Percentiles rank a stretch among this genome's conserved stretches.
Evolutionary conservation across 2,888 invertebrate species (phyloP).

Genomic region (Drosophila lutescens): DNA sequence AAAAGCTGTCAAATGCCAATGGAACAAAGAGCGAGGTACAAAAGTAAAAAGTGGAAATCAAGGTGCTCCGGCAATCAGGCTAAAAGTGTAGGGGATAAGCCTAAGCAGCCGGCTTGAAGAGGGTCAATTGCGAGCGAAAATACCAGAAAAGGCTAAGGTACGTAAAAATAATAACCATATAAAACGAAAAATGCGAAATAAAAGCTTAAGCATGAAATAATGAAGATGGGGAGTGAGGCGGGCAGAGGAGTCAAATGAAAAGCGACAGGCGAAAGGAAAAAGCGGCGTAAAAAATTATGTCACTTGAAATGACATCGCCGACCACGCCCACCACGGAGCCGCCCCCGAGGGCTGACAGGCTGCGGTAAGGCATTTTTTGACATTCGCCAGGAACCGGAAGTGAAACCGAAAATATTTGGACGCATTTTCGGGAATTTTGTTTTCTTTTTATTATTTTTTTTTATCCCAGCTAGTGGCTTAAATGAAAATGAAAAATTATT

Average conservation of each 20-base stretch:
- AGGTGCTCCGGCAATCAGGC: conserved; percentile 29
- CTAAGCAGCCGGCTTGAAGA: conserved; percentile 21
- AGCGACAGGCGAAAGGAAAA: conserved; percentile 30
- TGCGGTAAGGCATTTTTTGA: conserved; percentile 21
- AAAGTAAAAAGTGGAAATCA: conserved; percentile 27
- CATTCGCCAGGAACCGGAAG: conserved; percentile 53
- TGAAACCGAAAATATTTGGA: conserved; percentile 72
- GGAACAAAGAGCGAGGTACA: conserved; percentile 23
- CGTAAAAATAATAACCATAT: conserved; percentile 33
- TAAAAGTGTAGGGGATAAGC: conserved; percentile 52
- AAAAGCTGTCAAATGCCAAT: conserved; percentile 70
- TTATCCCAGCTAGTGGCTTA: conserved; percentile 29
- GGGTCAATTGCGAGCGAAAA: conserved; percentile 46
- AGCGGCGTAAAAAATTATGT: conserved; percentile 58
- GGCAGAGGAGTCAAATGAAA: conserved; percentile 37
- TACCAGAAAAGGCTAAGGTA: conserved; percentile 36
- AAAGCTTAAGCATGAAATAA: conserved; percentile 59
- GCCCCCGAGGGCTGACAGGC: conserved; percentile 47
- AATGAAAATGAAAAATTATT: conserved; percentile 72
- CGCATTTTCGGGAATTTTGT: conserved; percentile 40
- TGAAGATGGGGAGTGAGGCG: conserved; percentile 23
- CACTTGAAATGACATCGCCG: conserved; percentile 47
- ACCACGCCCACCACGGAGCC: conserved; percentile 14
- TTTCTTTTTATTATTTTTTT: conserved; percentile 12
- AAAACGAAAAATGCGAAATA: conserved; percentile 27